Conservation (phyloP, 2,888 invertebrate species). For the Ashinkailepas kermadecensis region DNA sequence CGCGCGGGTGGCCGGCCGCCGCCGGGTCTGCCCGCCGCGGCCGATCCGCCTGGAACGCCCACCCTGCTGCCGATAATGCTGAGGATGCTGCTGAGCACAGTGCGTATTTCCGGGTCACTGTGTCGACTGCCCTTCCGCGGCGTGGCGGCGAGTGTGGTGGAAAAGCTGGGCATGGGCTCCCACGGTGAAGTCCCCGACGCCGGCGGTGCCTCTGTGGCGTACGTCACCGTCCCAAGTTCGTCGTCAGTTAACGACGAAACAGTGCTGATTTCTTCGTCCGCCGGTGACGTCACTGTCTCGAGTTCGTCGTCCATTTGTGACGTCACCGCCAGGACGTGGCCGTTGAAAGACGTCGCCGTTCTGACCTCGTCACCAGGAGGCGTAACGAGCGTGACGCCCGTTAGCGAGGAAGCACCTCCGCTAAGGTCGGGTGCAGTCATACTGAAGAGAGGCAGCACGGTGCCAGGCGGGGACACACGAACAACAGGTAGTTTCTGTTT, state of each 20-base stretch:
- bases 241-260: too few species aligned
- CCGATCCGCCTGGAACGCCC: background rate
- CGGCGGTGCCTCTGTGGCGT: background rate
- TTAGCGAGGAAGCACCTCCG: too few species aligned
- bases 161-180: background rate
- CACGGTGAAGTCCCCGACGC: background rate
- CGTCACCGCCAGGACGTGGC: background rate
- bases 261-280: too few species aligned
- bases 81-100: conserved; percentile 14
- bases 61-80: conserved; percentile 10
- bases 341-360: background rate
- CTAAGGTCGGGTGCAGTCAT: too few species aligned
- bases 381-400: too few species aligned
- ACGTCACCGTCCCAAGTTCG: background rate
- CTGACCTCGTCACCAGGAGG: background rate
- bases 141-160: background rate
- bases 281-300: too few species aligned
- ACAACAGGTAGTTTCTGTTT: too few species aligned
- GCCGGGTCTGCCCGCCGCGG: background rate
- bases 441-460: too few species aligned
- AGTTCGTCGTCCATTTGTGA: too few species aligned
- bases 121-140: background rate
- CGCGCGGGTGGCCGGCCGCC: conserved; percentile 41
- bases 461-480: too few species aligned
- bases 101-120: background rate